phyloP scores from a whole-genome alignment of 2,888 invertebrate species.

The Cylloceria caligata region DNA sequence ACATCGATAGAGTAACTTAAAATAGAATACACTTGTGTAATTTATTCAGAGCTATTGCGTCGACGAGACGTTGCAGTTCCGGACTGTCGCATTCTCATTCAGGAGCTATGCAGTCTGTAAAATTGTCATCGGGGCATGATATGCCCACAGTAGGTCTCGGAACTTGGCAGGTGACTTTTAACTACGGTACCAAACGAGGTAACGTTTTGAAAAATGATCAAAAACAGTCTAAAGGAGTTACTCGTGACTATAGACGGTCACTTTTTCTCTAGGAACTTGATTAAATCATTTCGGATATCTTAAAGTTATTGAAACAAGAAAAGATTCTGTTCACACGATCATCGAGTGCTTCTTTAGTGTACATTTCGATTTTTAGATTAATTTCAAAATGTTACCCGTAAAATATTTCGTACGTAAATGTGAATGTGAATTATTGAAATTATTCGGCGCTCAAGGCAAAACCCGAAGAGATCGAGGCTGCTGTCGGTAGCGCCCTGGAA shows the following conservation, averaged over 20 bases:
- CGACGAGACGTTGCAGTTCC: conserved; percentile 53
- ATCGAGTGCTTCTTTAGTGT: background rate
- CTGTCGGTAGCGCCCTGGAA: conserved; percentile 88
- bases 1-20: conserved; percentile 46
- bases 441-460: conserved; percentile 85
- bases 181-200: conserved; percentile 1
- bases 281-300: background rate
- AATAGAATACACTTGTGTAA: conserved; percentile 69
- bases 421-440: background rate
- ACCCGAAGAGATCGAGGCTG: conserved; percentile 88
- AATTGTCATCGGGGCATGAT: conserved; percentile 84
- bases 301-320: background rate
- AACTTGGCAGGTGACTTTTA: conserved; percentile 88
- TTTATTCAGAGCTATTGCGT: conserved; percentile 64
- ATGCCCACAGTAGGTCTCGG: conserved; percentile 91
- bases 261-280: background rate
- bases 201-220: background rate
- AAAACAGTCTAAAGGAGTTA: background rate
- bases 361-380: background rate
- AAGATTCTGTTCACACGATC: background rate
- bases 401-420: background rate
- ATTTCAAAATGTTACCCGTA: conserved; percentile 1
- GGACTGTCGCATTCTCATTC: conserved; percentile 36
- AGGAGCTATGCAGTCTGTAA: conserved; percentile 74
- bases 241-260: background rate